Evolutionary conservation across 2,888 invertebrate species (phyloP).

Genomic region (Entomobrya proxima): DNA sequence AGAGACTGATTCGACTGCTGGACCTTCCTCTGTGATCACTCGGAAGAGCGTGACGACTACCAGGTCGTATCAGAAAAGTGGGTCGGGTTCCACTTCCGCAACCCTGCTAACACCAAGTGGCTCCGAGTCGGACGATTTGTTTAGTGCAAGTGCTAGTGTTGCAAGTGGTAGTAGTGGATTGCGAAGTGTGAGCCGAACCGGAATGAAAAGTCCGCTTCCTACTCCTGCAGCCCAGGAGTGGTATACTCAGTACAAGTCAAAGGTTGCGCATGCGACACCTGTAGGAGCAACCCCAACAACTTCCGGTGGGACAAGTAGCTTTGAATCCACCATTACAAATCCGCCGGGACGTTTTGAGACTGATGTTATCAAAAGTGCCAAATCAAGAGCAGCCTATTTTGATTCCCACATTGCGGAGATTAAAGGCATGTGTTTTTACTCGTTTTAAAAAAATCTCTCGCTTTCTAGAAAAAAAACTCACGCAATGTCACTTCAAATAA

Average conservation of each 20-base stretch:
- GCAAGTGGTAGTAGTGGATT: background rate
- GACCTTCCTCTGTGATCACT: constrained; percentile 22
- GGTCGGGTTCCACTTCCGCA: background rate
- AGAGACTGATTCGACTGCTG: constrained; percentile 14
- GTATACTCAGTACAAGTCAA: constrained; percentile 68
- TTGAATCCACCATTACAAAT: constrained; percentile 76
- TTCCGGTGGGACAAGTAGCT: constrained; percentile 77
- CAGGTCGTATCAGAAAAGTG: constrained; percentile 6
- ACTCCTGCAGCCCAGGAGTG: constrained; percentile 51
- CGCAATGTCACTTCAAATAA: background rate
- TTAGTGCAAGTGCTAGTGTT: background rate
- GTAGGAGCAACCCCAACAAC: background rate
- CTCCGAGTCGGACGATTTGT: constrained; percentile 50
- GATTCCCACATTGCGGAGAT: constrained; percentile 91
- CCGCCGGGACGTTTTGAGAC: constrained; percentile 82
- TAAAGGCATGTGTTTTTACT: constrained; percentile 82
- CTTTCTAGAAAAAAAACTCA: too few species aligned
- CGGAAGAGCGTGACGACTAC: constrained; percentile 10
- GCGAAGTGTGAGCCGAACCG: constrained; percentile 1
- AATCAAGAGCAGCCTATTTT: constrained; percentile 83
- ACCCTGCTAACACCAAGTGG: constrained; percentile 23
- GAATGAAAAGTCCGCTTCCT: constrained; percentile 23
- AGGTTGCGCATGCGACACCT: constrained; percentile 36
- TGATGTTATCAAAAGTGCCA: constrained; percentile 82
- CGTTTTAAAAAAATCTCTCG: constrained; percentile 18